A percentile compares a stretch with the other conserved stretches of the same genome.
Evolutionary conservation across 1,140 invertebrate species (phyloP).

Genomic region (Acromyrmex charruanus): DNA sequence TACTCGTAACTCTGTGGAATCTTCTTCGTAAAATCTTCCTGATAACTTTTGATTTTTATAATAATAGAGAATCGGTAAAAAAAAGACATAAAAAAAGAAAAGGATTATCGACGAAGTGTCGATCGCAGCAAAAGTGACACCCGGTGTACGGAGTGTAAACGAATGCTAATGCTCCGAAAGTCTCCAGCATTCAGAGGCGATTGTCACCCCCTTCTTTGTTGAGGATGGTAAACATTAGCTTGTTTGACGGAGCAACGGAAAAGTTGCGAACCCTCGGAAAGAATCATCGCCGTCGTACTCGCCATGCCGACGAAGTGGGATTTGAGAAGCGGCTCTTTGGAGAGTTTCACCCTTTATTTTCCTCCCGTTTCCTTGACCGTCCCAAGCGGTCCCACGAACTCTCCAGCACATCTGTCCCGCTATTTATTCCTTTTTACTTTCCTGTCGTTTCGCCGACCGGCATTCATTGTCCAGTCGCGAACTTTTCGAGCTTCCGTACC

Average conservation of each 20-base stretch:
- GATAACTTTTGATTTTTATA: background rate
- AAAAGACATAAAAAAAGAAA: constrained; percentile 9
- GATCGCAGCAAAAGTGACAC: constrained; percentile 51
- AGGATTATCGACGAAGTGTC: background rate
- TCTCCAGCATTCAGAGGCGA: constrained; percentile 27
- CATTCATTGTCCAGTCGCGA: constrained; percentile 75
- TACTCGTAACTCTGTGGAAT: background rate
- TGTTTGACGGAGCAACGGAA: constrained; percentile 61
- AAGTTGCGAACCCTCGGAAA: constrained; percentile 56
- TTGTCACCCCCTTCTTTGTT: constrained; percentile 22
- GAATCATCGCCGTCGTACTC: constrained; percentile 33
- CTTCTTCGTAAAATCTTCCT: background rate
- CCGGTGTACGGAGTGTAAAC: constrained; percentile 43
- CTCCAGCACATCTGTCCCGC: constrained; percentile 20
- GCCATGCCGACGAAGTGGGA: constrained; percentile 15
- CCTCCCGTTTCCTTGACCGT: background rate
- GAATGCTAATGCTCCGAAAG: constrained; percentile 49
- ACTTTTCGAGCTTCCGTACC: constrained; percentile 66
- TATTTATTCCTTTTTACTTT: constrained; percentile 43
- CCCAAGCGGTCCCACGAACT: background rate
- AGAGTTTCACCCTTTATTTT: constrained; percentile 52
- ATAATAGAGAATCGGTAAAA: background rate
- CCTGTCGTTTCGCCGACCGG: constrained; percentile 44
- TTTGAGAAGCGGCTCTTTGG: background rate
- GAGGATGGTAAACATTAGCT: constrained; percentile 62